These are phyloP conservation scores for Poecile atricapillus DNA, from an alignment of 2,113 vertebrate species.

Conservation along the genomic window DNA sequence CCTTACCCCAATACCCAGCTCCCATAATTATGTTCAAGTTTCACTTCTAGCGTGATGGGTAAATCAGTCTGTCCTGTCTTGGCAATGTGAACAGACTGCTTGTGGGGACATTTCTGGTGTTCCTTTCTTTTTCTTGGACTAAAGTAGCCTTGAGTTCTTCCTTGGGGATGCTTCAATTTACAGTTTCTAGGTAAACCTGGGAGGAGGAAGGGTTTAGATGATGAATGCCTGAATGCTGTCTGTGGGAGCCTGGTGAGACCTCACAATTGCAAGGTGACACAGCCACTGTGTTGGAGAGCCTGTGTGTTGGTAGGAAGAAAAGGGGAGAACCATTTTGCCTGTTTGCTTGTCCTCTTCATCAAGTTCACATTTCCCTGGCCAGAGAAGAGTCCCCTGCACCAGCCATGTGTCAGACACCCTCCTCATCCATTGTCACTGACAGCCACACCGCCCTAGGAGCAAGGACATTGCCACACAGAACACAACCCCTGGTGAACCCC, in stretches of 20 bases:
- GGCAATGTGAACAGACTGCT: background rate
- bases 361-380: background rate
- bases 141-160: background rate
- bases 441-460: background rate
- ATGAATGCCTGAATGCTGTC: background rate
- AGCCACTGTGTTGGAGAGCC: background rate
- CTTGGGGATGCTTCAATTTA: background rate
- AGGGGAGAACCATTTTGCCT: background rate
- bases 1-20: background rate
- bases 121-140: background rate
- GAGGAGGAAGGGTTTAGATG: background rate
- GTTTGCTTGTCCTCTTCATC: background rate
- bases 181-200: background rate
- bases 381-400: background rate
- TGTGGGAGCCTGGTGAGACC: background rate
- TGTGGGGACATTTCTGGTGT: background rate
- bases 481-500: too few species aligned
- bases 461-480: background rate
- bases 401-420: rapidly evolving
- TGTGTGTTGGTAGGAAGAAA: rapidly evolving
- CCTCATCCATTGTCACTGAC: background rate
- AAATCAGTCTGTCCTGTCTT: background rate
- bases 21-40: background rate
- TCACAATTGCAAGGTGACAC: background rate
- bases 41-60: background rate